Evolutionary conservation across 2,113 vertebrate species (phyloP).

Genomic region (Saguinus imperator): DNA sequence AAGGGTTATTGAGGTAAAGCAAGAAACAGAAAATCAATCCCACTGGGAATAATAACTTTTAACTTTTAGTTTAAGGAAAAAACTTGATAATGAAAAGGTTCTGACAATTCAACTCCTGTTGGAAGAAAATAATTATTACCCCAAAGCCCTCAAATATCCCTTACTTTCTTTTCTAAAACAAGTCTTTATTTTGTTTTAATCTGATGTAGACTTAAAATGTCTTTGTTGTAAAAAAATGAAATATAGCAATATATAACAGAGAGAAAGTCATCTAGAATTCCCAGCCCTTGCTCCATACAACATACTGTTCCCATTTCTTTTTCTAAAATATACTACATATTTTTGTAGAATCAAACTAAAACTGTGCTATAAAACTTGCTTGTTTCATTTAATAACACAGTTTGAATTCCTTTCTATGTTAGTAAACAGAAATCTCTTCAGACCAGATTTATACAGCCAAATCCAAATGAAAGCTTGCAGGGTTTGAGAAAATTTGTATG

Average conservation of each 20-base stretch:
- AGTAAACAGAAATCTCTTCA: neutral
- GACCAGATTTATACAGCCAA: neutral
- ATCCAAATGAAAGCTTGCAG: neutral
- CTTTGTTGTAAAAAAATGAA: neutral
- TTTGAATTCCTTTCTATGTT: neutral
- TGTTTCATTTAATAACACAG: neutral
- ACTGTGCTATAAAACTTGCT: neutral
- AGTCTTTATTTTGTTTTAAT: neutral
- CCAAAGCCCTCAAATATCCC: neutral
- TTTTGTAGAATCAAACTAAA: neutral
- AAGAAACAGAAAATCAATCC: constrained; percentile 58
- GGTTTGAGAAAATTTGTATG: neutral
- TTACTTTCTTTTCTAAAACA: neutral
- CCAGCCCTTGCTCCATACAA: neutral
- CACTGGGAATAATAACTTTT: constrained; percentile 47
- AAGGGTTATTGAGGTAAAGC: constrained; percentile 33
- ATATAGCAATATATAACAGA: neutral
- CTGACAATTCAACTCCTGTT: constrained; percentile 10
- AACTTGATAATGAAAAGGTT: constrained; percentile 48
- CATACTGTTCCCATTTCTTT: neutral
- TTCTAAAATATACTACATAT: neutral
- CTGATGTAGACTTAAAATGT: neutral
- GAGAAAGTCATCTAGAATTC: neutral
- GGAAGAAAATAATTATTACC: constrained; percentile 16
- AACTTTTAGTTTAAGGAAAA: constrained; percentile 46